phyloP scores from a whole-genome alignment of 2,888 invertebrate species.

The Acanthosepion lycidas region DNA sequence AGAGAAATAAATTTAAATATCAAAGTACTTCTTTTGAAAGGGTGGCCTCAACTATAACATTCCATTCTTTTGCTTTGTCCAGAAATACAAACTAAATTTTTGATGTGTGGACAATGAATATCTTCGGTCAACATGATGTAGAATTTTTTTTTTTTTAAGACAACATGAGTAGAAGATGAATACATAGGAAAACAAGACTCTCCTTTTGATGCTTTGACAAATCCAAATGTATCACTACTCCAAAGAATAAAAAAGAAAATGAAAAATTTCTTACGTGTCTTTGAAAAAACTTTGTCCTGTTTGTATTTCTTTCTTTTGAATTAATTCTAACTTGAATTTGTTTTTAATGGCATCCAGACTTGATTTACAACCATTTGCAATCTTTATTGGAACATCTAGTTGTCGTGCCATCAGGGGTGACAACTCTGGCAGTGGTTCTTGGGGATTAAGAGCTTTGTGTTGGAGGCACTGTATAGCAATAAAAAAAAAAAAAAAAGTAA shows the following conservation, averaged over 20 bases:
- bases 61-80: no score
- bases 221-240: no score
- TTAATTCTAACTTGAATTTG: constrained; percentile 69
- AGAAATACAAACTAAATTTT: no score
- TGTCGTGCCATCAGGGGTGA: constrained; percentile 71
- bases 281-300: constrained; percentile 71
- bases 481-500: not conserved
- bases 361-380: constrained; percentile 63
- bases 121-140: no score
- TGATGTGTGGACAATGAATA: no score
- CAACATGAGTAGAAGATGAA: no score
- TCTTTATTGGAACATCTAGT: constrained; percentile 69
- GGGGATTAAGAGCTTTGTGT: constrained; percentile 79
- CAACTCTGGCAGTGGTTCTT: constrained; percentile 78
- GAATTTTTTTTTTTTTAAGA: no score
- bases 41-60: no score
- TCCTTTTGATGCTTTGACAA: no score
- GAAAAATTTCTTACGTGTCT: constrained; percentile 62
- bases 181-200: no score
- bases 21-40: no score
- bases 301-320: constrained; percentile 67
- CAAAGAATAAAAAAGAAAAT: not conserved
- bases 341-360: constrained; percentile 66
- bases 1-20: no score
- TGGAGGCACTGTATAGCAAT: constrained; percentile 77